These are phyloP conservation scores for Columba guinea DNA, from an alignment of 2,797 vertebrate species.

Conservation along the genomic window DNA sequence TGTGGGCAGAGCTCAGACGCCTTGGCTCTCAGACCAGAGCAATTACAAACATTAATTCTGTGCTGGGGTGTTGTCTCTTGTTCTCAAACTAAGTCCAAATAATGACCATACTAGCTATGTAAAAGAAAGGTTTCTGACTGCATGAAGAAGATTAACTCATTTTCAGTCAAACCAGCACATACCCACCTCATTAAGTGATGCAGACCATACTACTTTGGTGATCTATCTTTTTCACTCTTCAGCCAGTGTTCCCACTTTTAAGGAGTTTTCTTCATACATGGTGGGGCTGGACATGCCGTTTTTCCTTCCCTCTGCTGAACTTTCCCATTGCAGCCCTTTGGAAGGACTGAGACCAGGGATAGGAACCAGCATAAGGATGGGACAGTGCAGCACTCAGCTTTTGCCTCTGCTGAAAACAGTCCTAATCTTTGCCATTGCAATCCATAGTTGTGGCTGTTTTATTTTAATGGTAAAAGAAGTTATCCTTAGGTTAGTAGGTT, in stretches of 20 bases:
- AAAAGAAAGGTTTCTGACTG: too few species aligned
- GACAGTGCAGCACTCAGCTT: background rate
- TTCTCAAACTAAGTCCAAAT: too few species aligned
- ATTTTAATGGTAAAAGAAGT: background rate
- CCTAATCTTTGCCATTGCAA: background rate
- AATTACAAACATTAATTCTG: too few species aligned
- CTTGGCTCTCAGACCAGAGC: too few species aligned
- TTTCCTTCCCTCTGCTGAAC: background rate
- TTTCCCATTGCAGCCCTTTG: background rate
- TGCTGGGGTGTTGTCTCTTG: too few species aligned
- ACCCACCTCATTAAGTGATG: background rate
- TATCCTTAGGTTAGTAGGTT: background rate
- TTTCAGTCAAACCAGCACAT: background rate
- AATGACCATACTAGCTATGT: too few species aligned
- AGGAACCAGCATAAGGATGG: background rate
- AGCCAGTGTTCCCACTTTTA: background rate
- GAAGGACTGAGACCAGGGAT: background rate
- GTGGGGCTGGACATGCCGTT: background rate
- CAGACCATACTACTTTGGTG: background rate
- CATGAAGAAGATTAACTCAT: too few species aligned
- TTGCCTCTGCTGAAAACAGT: background rate
- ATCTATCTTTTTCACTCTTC: background rate
- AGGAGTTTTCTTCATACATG: background rate
- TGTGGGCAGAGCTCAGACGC: too few species aligned
- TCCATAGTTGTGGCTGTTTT: background rate